These are phyloP conservation scores for Coturnix japonica DNA, from an alignment of 2,113 vertebrate species.

Conservation along the genomic window DNA sequence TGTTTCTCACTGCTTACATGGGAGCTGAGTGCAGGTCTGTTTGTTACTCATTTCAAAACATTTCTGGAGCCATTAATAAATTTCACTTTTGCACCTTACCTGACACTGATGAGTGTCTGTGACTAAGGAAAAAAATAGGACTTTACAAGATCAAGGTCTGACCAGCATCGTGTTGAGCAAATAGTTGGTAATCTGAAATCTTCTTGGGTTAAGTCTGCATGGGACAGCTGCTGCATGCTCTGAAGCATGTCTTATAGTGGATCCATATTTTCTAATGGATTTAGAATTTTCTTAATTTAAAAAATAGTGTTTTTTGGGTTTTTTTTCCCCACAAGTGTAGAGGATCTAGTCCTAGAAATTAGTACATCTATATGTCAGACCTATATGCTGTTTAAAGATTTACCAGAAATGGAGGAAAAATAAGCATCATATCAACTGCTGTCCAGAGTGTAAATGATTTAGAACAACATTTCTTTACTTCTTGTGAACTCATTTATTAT, in stretches of 20 bases:
- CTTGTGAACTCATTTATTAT: not conserved
- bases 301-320: not conserved
- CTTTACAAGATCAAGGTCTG: not conserved
- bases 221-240: not conserved
- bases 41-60: not conserved
- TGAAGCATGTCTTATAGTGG: not conserved
- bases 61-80: not conserved
- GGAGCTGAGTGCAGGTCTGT: not conserved
- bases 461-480: not conserved
- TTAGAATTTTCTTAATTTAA: not conserved
- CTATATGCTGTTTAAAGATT: not conserved
- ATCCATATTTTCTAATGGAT: not conserved
- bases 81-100: not conserved
- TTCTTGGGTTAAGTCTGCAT: not conserved
- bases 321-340: not conserved
- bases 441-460: not conserved
- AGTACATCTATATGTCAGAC: not conserved
- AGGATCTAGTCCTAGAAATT: not conserved
- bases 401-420: not conserved
- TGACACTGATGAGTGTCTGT: not conserved
- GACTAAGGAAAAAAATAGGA: not conserved
- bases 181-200: not conserved
- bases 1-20: not conserved
- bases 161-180: not conserved
- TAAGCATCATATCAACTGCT: not conserved